These are phyloP conservation scores for Pseudococcus viburni DNA, from an alignment of 2,888 invertebrate species.

Conservation along the genomic window DNA sequence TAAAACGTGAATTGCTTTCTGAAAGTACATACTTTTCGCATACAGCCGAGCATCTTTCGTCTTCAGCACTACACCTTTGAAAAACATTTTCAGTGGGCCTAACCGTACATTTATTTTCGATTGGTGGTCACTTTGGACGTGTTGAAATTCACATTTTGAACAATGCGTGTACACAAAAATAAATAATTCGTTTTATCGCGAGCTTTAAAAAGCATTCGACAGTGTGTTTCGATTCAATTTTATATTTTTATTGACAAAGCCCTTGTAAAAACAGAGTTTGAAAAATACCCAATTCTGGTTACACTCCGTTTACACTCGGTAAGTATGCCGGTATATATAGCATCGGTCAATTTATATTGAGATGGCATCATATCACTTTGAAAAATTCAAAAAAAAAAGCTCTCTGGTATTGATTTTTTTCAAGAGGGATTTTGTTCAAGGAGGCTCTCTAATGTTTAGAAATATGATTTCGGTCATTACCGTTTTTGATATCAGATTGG, in stretches of 20 bases:
- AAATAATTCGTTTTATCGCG: constrained; percentile 42
- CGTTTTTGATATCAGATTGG: not conserved
- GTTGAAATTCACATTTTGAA: constrained; percentile 32
- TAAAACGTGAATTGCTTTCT: not conserved
- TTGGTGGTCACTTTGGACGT: constrained; percentile 36
- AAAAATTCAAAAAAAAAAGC: constrained; percentile 25
- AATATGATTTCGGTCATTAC: constrained; percentile 18
- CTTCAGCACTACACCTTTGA: not conserved
- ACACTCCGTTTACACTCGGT: not conserved
- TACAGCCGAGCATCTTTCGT: not conserved
- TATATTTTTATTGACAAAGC: constrained; percentile 47
- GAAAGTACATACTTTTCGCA: not conserved
- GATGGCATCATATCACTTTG: constrained; percentile 13
- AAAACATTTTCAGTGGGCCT: not conserved
- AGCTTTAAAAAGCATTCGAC: constrained; percentile 19
- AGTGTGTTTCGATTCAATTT: constrained; percentile 26
- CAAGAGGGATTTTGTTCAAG: constrained; percentile 22
- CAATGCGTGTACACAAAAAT: constrained; percentile 30
- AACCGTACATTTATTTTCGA: not conserved
- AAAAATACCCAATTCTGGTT: constrained; percentile 25
- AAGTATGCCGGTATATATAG: not conserved
- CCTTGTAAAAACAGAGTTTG: constrained; percentile 24
- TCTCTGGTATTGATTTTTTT: constrained; percentile 37
- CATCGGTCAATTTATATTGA: constrained; percentile 24
- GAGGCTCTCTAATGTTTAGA: not conserved